Evolutionary conservation across 2,797 vertebrate genomes (phyloP), one percentile per base, ranked within the genome.

Genomic region (Aselliscus stoliczkanus): DNA sequence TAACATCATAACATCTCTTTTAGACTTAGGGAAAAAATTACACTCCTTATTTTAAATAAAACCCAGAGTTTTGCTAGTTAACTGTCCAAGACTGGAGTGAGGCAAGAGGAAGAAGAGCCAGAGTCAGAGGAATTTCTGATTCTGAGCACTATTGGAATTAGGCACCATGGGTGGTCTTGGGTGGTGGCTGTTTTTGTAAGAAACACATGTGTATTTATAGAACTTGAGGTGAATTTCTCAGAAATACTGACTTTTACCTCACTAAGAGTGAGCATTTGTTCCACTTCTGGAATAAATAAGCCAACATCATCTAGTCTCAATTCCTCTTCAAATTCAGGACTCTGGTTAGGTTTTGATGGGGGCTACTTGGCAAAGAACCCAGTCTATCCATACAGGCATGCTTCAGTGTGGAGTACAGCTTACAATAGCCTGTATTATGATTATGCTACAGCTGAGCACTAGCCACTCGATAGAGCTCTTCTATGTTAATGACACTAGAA

Each of bases 311-410:
- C 73, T n/a, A 67, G 31, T 70, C 69, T 92, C 87, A 85, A 54
- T 70, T 86, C 93, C 90, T 96, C 93, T 95, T 94, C 95, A 95
- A 62, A 92, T 88, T 85, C 56, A 25, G 77, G 60, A 50, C 64
- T 85, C 79, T 80, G 14, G 65, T 29, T 73, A 67, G 89, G 44
- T 85, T 93, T 75, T 29, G 52, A 85, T 31, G 52, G 93, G 23
- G 64, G 44, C 92, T n/a, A 12, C 95, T 97, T 96, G 95, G 97
- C 94, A 95, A 34, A 73, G 81, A 90, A 82, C 95, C 69, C 80
- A 54, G 83, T 34, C 47, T 4, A 15, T 70, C 37, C 73, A 39
- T 2, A 76, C 95, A 95, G 77, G 65, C 52, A 0, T 2, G 88
- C 62, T 92, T 95, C 93, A 94, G 93, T 0, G 0, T 37, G n/a